Evolutionary conservation across 2,888 invertebrate species (phyloP).

Genomic region (Spatulosminthurus flaviceps): DNA sequence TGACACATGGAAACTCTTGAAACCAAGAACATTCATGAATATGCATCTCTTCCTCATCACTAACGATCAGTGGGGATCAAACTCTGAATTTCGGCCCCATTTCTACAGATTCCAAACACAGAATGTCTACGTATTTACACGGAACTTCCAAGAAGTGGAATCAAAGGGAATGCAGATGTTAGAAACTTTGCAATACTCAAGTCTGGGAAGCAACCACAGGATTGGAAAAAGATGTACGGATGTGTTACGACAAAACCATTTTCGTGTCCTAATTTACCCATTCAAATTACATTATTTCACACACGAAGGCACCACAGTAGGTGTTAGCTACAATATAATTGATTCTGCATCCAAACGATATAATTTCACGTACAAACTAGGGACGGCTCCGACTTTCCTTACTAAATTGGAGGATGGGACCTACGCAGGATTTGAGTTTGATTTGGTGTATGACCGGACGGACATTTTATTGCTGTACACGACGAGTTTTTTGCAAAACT

Average conservation of each 20-base stretch:
- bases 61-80: background rate
- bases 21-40: background rate
- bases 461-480: conserved; percentile 22
- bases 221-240: background rate
- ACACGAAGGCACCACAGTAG: background rate
- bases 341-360: background rate
- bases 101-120: background rate
- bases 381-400: background rate
- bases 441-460: conserved; percentile 13
- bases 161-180: background rate
- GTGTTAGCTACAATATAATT: conserved; percentile 3
- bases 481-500: conserved; percentile 5
- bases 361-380: conserved; percentile 1
- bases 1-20: background rate
- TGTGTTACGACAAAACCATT: background rate
- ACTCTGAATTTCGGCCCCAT: background rate
- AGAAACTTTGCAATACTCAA: too few relatives aligned
- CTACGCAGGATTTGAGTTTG: conserved; percentile 14
- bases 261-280: conserved; percentile 1
- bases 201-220: too few relatives aligned
- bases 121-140: background rate
- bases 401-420: conserved; percentile 13
- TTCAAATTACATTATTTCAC: conserved; percentile 6
- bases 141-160: background rate
- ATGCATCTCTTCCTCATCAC: background rate